These are phyloP conservation scores for Nyleta sp. DNA, from an alignment of 2,888 invertebrate genomes.

Conservation along the genomic window DNA sequence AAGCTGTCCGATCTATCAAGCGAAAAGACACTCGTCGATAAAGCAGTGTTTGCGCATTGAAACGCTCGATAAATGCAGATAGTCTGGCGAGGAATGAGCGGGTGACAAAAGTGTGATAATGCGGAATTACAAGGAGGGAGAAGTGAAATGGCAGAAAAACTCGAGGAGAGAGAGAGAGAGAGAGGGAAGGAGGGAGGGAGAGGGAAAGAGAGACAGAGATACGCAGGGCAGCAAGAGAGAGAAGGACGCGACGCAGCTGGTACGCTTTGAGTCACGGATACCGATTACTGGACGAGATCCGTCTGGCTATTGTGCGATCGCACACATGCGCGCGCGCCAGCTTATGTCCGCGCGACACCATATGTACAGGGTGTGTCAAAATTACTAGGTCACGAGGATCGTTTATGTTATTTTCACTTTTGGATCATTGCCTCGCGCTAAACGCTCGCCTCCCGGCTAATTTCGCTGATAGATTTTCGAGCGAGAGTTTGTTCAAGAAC, in stretches of 20 bases:
- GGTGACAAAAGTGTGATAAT: constrained; percentile 57
- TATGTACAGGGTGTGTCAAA: constrained; percentile 63
- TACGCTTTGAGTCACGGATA: constrained; percentile 67
- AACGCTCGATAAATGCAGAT: too few relatives aligned
- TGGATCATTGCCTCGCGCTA: constrained; percentile 16
- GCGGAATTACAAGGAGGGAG: constrained; percentile 45
- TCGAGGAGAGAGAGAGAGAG: too few relatives aligned
- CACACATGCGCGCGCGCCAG: constrained; percentile 43
- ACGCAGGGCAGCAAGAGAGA: constrained; percentile 60
- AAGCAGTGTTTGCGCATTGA: too few relatives aligned
- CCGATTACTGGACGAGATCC: constrained; percentile 68
- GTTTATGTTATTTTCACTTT: constrained; percentile 51
- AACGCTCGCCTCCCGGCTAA: constrained; percentile 5
- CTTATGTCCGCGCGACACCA: constrained; percentile 38
- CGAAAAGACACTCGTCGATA: too few relatives aligned
- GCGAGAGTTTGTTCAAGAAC: too few relatives aligned
- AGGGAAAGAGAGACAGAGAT: constrained; percentile 52
- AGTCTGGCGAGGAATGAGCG: too few relatives aligned
- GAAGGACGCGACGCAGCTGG: constrained; percentile 76
- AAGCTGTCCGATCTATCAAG: too few relatives aligned
- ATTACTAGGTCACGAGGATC: constrained; percentile 59
- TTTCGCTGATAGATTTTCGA: constrained; percentile 7
- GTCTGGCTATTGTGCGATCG: constrained; percentile 57
- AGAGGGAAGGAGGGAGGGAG: constrained; percentile 63
- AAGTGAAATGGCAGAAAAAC: constrained; percentile 48